These are phyloP conservation scores for Polypedilum pembai DNA, from an alignment of 1,140 invertebrate genomes.

Conservation along the genomic window DNA sequence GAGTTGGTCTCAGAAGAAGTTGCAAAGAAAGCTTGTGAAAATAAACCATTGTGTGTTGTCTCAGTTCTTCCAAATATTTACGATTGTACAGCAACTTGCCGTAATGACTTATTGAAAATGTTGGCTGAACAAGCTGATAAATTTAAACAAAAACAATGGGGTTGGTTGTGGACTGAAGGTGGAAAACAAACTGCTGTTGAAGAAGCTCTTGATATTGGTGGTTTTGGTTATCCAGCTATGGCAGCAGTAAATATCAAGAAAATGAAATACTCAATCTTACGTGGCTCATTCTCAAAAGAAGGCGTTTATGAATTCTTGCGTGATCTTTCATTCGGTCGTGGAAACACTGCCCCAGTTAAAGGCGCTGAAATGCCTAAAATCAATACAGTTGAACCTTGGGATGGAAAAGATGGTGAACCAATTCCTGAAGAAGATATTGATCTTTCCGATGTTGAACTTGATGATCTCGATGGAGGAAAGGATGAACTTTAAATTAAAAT, in stretches of 20 bases:
- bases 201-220: conserved; percentile 85
- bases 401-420: conserved; percentile 91
- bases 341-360: conserved; percentile 82
- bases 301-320: conserved; percentile 94
- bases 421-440: conserved; percentile 88
- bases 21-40: conserved; percentile 69
- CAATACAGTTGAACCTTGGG: conserved; percentile 72
- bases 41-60: conserved; percentile 86
- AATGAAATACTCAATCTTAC: conserved; percentile 89
- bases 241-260: conserved; percentile 95
- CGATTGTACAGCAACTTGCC: conserved; percentile 91
- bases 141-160: conserved; percentile 95
- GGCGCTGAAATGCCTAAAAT: conserved; percentile 79
- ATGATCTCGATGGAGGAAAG: conserved; percentile 48
- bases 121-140: conserved; percentile 77
- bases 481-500: conserved; percentile 63
- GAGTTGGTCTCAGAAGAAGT: conserved; percentile 58
- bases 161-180: conserved; percentile 95
- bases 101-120: conserved; percentile 78
- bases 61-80: conserved; percentile 93
- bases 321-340: conserved; percentile 90
- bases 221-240: conserved; percentile 88
- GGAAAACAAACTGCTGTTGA: conserved; percentile 77
- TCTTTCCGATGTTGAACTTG: conserved; percentile 81
- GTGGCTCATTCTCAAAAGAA: conserved; percentile 88